Conservation (phyloP, 2,797 vertebrate genomes). For the Pachyuromys duprasi region DNA sequence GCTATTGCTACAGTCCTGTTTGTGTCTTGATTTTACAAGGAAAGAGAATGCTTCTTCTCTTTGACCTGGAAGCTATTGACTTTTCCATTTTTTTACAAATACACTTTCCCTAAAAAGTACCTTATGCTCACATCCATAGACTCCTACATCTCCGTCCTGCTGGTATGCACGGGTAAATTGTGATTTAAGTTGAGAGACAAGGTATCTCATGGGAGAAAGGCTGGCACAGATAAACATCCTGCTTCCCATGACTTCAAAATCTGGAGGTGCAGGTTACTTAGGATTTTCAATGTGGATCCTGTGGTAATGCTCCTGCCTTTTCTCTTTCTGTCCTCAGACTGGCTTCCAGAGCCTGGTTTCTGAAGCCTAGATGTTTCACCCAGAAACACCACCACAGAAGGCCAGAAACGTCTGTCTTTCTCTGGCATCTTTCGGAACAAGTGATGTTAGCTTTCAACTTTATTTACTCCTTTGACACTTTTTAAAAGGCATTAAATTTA, state of each 20-base stretch:
- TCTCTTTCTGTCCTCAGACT: slow-evolving; percentile 76
- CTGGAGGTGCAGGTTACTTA: neutral
- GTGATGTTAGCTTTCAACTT: slow-evolving; percentile 9
- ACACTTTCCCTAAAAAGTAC: neutral
- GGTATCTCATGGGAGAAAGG: neutral
- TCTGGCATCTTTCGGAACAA: neutral
- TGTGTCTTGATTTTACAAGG: neutral
- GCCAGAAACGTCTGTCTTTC: neutral
- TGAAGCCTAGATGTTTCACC: neutral
- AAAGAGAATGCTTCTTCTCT: neutral
- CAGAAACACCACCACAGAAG: neutral
- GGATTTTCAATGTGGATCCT: neutral
- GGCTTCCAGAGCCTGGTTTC: rapidly evolving
- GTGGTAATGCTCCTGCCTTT: neutral
- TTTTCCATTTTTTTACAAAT: neutral
- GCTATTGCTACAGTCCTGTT: neutral
- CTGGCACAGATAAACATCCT: neutral
- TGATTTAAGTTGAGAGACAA: neutral
- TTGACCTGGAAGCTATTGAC: neutral
- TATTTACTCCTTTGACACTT: neutral
- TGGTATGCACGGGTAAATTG: neutral
- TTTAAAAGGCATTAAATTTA: slow-evolving; percentile 47
- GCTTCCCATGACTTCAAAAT: neutral
- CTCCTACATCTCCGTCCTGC: neutral
- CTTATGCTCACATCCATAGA: neutral